Base-by-base conservation (phyloP, 2,797 vertebrate genomes). In the Tympanoctomys barrerae region DNA sequence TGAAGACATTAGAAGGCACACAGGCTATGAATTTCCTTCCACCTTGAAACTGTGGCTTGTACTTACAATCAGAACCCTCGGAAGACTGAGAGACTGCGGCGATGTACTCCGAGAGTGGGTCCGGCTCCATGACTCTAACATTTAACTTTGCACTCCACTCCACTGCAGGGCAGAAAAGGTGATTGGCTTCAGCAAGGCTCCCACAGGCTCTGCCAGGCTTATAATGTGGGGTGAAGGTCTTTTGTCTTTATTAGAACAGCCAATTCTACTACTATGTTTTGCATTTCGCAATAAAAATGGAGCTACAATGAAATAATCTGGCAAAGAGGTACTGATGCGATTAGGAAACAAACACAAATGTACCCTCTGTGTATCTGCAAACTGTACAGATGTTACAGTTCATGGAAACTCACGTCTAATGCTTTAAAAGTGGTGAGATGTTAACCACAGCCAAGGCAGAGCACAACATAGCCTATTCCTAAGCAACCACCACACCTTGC, bases 121-220 rank as follows among this genome's bases (percentile, higher is more conserved):
- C 99, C 0, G 98, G 97, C 71, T 99, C 98, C 97, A 99, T 98
- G 95, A 99, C 96, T 2, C 96, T 97, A 52, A 99, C 24, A 1
- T 99, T 98, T 98, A 99, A 98, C n/a, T 99, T 98, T 10, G 99
- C 98, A 96, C 98, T 99, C 99, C 99, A 99, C 93, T 99, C 99
- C 99, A 99, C 99, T 99, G 98, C 2, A 96, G 98, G 75, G 26
- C 4, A 81, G 96, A 97, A 89, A 64, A 7, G 0, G 2, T 36
- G 26, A 89, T 36, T 96, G 62, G 91, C 28, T 85, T 89, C 49
- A 93, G 28, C 26, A 33, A 33, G 1, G 86, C 82, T 93, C 78
- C 68, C n/a, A 84, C 87, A 87, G 82, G 21, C 33, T 54, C 64
- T 90, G 82, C 19, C 19, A 22, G 54, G 14, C 28, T 49, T 42